Percentiles rank a stretch among this genome's conserved stretches.
Evolutionary conservation across 2,888 invertebrate genomes (phyloP).

Genomic region (Thysanoteuthis rhombus): DNA sequence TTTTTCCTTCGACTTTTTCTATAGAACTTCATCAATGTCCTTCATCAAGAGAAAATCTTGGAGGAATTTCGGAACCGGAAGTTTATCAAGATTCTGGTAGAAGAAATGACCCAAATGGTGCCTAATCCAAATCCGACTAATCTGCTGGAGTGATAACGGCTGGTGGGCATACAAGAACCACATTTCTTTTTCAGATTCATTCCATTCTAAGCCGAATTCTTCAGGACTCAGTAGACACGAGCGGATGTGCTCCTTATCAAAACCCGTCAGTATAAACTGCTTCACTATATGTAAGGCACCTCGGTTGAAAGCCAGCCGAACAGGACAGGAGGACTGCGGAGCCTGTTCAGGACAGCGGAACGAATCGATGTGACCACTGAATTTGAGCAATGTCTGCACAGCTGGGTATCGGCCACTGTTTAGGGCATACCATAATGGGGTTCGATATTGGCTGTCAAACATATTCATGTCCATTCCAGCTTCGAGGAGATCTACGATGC

Average conservation of each 20-base stretch:
- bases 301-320: constrained; percentile 49
- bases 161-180: constrained; percentile 57
- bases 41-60: constrained; percentile 57
- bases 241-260: constrained; percentile 50
- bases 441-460: constrained; percentile 48
- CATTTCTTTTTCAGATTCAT: constrained; percentile 44
- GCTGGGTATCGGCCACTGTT: constrained; percentile 53
- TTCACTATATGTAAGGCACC: constrained; percentile 52
- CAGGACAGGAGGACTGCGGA: constrained; percentile 49
- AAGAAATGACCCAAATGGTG: constrained; percentile 54
- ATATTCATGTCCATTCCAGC: constrained; percentile 56
- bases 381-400: constrained; percentile 54
- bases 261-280: constrained; percentile 61
- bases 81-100: constrained; percentile 45
- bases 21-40: constrained; percentile 53
- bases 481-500: constrained; percentile 52
- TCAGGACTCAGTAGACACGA: constrained; percentile 42
- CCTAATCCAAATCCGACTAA: constrained; percentile 59
- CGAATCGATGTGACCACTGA: constrained; percentile 58
- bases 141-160: constrained; percentile 56
- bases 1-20: background rate
- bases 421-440: constrained; percentile 63
- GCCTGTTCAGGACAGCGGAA: constrained; percentile 46
- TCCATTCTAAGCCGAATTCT: constrained; percentile 40
- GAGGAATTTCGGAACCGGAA: constrained; percentile 57